Conservation (phyloP, 2,797 vertebrate genomes). For the Otus scops region DNA sequence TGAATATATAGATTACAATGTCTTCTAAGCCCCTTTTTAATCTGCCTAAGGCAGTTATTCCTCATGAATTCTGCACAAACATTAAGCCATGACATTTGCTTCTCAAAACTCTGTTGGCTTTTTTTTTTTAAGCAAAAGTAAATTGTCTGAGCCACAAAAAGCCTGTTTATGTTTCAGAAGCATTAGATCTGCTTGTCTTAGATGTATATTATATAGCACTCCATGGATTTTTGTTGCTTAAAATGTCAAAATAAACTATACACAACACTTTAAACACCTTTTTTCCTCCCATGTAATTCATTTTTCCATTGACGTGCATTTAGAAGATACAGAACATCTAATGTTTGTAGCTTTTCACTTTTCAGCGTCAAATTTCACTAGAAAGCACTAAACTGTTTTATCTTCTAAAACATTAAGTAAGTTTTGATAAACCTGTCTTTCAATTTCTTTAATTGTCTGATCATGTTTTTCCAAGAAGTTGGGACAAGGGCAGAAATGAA, state of each 20-base stretch:
- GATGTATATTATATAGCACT: neutral
- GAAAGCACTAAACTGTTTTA: neutral
- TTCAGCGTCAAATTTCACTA: slow-evolving; percentile 31
- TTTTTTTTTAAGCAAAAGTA: neutral
- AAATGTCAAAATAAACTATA: slow-evolving; percentile 48
- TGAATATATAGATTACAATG: neutral
- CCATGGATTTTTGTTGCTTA: neutral
- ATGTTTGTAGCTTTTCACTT: slow-evolving; percentile 22
- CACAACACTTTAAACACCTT: neutral
- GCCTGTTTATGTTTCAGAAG: neutral
- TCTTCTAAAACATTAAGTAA: neutral
- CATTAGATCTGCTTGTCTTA: neutral
- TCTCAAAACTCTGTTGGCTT: neutral
- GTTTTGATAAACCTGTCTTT: neutral
- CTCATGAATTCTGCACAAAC: neutral
- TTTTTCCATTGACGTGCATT: slow-evolving; percentile 17
- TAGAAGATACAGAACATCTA: slow-evolving; percentile 10
- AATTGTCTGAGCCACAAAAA: neutral
- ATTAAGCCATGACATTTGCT: neutral
- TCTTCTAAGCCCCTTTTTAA: neutral
- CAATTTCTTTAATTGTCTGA: neutral
- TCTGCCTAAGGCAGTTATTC: neutral
- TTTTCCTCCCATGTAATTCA: slow-evolving; percentile 28
- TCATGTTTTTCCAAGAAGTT: neutral
- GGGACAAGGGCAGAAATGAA: neutral